phyloP scores from a whole-genome alignment of 2,797 vertebrate species.

The Pseudomugil tenellus region DNA sequence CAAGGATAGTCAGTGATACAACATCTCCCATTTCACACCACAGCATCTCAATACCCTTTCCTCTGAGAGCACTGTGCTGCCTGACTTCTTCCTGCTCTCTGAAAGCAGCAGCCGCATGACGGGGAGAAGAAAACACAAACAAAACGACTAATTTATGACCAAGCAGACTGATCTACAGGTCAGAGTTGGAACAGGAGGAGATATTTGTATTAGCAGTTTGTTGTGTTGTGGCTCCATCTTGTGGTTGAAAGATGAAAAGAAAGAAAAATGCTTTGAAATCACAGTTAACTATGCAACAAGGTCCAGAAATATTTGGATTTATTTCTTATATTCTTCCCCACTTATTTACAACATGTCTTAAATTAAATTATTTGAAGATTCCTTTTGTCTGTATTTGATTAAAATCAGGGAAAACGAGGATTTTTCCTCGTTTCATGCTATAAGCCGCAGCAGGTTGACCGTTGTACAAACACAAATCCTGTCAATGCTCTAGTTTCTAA shows the following conservation, averaged over 20 bases:
- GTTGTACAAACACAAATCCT: background rate
- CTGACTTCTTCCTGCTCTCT: slow-evolving; percentile 63
- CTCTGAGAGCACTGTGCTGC: slow-evolving; percentile 38
- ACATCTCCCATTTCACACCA: slow-evolving; percentile 35
- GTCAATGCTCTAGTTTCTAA: background rate
- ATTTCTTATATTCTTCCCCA: background rate
- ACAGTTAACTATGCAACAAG: background rate
- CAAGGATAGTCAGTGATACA: slow-evolving; percentile 37
- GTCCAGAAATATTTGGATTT: background rate
- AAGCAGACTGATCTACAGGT: slow-evolving; percentile 55
- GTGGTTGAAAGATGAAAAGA: slow-evolving; percentile 17
- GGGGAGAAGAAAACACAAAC: slow-evolving; percentile 63
- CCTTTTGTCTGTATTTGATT: too few relatives aligned
- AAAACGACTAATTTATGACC: slow-evolving; percentile 71
- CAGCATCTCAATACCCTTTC: slow-evolving; percentile 27
- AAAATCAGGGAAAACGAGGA: background rate
- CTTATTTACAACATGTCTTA: background rate
- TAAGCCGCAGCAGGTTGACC: background rate
- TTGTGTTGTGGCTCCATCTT: slow-evolving; percentile 56
- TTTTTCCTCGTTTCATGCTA: background rate
- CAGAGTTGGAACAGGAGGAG: slow-evolving; percentile 44
- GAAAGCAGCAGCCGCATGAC: slow-evolving; percentile 48
- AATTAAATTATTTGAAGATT: background rate
- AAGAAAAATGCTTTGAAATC: background rate
- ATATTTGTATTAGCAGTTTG: accelerated